These are phyloP conservation scores for Maylandia zebra DNA, from an alignment of 2,113 vertebrate species.

Conservation along the genomic window DNA sequence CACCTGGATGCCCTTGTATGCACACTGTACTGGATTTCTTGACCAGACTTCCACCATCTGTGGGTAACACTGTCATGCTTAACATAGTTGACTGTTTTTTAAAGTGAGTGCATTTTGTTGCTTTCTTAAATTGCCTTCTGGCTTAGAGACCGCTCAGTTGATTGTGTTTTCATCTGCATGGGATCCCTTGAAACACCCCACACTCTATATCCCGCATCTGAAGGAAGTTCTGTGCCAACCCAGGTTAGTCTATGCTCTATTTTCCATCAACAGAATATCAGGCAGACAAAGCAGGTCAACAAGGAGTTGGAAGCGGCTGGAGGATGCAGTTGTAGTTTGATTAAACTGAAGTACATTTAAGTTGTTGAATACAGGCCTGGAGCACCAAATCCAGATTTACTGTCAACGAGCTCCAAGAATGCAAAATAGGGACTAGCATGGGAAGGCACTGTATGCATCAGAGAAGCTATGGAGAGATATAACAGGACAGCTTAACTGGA, in stretches of 20 bases:
- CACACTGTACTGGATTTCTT: not conserved
- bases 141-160: not conserved
- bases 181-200: not conserved
- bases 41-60: not conserved
- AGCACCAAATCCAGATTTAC: not conserved
- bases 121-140: not conserved
- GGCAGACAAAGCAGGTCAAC: not conserved
- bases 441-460: not conserved
- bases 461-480: not conserved
- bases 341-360: not conserved
- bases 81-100: not conserved
- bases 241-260: not conserved
- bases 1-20: not conserved
- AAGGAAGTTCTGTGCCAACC: not conserved
- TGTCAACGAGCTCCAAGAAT: not conserved
- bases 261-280: not conserved
- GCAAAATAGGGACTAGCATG: not conserved
- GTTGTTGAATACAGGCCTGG: not conserved
- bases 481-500: not conserved
- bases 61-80: not conserved
- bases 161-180: not conserved
- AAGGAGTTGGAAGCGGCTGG: not conserved
- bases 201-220: not conserved
- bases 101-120: not conserved
- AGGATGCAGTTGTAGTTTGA: not conserved